Base-by-base conservation (phyloP, 2,888 invertebrate genomes). In the Plebejus argus region DNA sequence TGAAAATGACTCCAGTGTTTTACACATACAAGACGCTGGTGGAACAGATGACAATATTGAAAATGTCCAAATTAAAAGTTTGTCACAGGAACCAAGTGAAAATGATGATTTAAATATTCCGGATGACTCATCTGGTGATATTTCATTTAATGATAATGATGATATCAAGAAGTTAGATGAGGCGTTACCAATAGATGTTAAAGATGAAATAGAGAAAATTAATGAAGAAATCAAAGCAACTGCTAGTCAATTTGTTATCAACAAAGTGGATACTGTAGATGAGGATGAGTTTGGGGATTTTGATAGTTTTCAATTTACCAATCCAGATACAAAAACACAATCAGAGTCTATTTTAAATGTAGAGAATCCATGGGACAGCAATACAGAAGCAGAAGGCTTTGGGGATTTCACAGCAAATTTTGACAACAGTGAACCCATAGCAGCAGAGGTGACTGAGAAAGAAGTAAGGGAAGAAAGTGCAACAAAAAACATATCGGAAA, bases 291-390 rank as follows among this genome's bases (percentile, higher is more conserved):
- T 95, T 89, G 94, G 90, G 71, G 93, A 95, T 83, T 95, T 95
- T 88, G 91, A 94, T 83, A 93, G 95, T 80, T 95, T 95, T 82
- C 91, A 94, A 84, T 90, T 90, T 83, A 87, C 86, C 20, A 84
- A 81, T 79, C 81, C 86, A 79, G 83, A 83, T 79, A 82, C 39
- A 10, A 72, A 12, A 70, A 58, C 39, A 79, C 75, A 83, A 84
- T 58, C 78, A 80, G 49, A 74, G 23, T 1, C 28, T 18, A 76
- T 83, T 78, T 80, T 87, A 70, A 84, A 81, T 81, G 83, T 83
- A 85, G 87, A 86, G 77, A 90, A 91, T 84, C 94, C 94, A 79
- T 94, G 94, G 94, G 86, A 85, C 61, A 89, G 81, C 82, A 84
- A 85, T 81, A 83, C 81, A 23, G 85, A 85, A 79, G 83, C 84